Base-by-base conservation (phyloP, 1,140 invertebrate species). In the Ephestia elutella region DNA sequence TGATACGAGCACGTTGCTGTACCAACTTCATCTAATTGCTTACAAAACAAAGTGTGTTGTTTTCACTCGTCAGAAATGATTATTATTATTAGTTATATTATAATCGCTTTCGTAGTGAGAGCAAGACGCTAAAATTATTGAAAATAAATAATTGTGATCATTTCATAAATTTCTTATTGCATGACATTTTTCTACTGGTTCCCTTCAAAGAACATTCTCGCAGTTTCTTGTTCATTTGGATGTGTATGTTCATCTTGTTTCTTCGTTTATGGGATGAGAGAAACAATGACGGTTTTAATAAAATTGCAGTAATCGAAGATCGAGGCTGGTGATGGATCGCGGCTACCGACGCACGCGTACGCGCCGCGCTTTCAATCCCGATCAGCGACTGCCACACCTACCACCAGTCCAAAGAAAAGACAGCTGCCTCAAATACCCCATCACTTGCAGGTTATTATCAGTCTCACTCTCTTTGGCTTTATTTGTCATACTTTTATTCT, bases 381-480 rank as follows among this genome's bases (percentile, higher is more conserved):
- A 38, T 97, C 96, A 49, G 95, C 95, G 35, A 97, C 95, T 30
- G 95, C 95, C 28, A 97, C 96, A n/a, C 96, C 96, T 50, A 96
- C 96, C 25, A 96, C 96, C 44, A 98, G 96, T 32, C 96, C 97
- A 21, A 98, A 98, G 89, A 98, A 98, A 89, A 91, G 97, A 62
- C 97, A 98, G 90, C 91, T 99, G 67, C 97, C 97, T 66, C 95
- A 96, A 88, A 96, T 98, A 75, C 96, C 74, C 17, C 82, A 87
- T 57, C 82, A 87, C 57, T n/a, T n/a, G n/a, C 82, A 85, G 79
- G 82, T 86, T n/a, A n/a, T n/a, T n/a, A n/a, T n/a, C n/a, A 32
- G 4, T 11, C 1, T 9, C 30, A 32, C 9, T 32, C 8, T 32
- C 30, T 32, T 32, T 32, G 3, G 30, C 30, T 25, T 2, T 25